Percentiles rank a stretch among this genome's conserved stretches.
phyloP scores from a whole-genome alignment of 2,113 vertebrate species.

The Talpa occidentalis region DNA sequence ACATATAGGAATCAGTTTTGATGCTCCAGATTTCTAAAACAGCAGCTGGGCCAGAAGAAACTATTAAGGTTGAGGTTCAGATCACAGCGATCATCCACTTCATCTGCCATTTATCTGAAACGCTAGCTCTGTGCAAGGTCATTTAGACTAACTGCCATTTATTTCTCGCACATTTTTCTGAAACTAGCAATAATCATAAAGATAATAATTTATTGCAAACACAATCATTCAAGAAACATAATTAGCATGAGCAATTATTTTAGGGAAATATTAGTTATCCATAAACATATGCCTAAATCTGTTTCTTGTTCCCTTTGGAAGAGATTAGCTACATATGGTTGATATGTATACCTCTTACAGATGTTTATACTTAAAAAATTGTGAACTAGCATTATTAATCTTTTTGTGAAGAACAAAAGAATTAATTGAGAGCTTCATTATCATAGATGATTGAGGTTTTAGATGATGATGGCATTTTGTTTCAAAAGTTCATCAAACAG shows the following conservation, averaged over 20 bases:
- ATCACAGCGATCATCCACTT: constrained; percentile 55
- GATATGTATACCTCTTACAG: constrained; percentile 56
- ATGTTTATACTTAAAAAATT: constrained; percentile 65
- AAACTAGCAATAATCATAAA: constrained; percentile 74
- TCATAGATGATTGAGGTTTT: constrained; percentile 64
- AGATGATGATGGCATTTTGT: constrained; percentile 75
- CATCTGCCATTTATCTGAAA: constrained; percentile 49
- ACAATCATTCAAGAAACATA: constrained; percentile 65
- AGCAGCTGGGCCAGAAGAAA: constrained; percentile 21
- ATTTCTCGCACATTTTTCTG: constrained; percentile 54
- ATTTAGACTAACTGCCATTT: constrained; percentile 47
- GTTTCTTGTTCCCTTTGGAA: constrained; percentile 48
- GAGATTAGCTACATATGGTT: constrained; percentile 55
- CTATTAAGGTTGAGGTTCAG: constrained; percentile 33
- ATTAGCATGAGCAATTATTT: constrained; percentile 70
- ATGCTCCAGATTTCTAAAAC: constrained; percentile 22
- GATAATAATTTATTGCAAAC: constrained; percentile 72
- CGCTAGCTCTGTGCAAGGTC: constrained; percentile 32
- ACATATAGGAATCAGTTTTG: not conserved
- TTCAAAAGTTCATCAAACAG: constrained; percentile 77
- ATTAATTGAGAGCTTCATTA: constrained; percentile 76
- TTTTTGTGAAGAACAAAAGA: constrained; percentile 74
- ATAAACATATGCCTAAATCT: constrained; percentile 71
- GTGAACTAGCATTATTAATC: constrained; percentile 68
- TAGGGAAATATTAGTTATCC: constrained; percentile 59